Conservation (phyloP, 2,113 vertebrate genomes). For the Percina caprodes region DNA sequence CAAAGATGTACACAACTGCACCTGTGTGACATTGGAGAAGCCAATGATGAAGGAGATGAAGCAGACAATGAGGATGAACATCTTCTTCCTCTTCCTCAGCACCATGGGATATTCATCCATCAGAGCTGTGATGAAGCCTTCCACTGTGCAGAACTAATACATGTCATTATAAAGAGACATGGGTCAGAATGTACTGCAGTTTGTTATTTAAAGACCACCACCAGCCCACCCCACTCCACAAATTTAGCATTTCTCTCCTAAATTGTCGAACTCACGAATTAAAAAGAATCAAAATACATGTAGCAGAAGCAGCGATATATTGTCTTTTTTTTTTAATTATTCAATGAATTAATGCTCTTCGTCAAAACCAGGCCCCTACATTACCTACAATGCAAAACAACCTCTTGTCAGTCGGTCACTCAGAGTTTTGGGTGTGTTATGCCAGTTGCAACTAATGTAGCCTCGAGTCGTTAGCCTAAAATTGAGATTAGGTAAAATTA, state of each 20-base stretch:
- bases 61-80: constrained; percentile 90
- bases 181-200: background rate
- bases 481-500: too few species aligned
- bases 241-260: background rate
- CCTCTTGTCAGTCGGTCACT: too few species aligned
- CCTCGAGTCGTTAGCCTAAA: background rate
- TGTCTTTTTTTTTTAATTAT: background rate
- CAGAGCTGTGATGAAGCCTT: constrained; percentile 93
- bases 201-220: background rate
- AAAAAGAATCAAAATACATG: too few species aligned
- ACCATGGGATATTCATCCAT: constrained; percentile 89
- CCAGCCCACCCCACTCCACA: too few species aligned
- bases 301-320: too few species aligned
- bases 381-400: background rate
- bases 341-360: background rate
- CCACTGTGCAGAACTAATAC: constrained; percentile 92
- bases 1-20: background rate
- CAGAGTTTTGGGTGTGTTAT: background rate
- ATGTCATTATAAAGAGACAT: constrained; percentile 1
- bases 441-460: background rate
- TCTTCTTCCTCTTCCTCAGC: constrained; percentile 90
- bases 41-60: constrained; percentile 90
- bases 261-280: background rate
- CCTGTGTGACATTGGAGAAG: constrained; percentile 94
- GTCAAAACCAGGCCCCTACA: background rate